These are phyloP conservation scores for Athrips mouffetella DNA, from an alignment of 2,888 invertebrate species.

Conservation along the genomic window DNA sequence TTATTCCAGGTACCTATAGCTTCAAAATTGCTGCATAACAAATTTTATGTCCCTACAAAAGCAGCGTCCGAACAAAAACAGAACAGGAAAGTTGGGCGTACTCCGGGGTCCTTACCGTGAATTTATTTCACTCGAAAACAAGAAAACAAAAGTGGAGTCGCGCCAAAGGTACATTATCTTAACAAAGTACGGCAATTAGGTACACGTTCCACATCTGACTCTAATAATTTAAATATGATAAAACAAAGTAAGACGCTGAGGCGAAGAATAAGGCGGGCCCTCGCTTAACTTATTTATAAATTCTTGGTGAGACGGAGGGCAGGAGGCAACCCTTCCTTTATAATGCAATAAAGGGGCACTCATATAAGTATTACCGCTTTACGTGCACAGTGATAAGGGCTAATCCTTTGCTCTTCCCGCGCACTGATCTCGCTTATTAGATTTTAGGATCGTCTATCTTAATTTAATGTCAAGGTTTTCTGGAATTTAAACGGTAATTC, in stretches of 20 bases:
- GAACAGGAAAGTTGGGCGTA: conserved; percentile 69
- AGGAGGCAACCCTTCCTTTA: conserved; percentile 61
- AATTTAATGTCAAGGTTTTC: conserved; percentile 22
- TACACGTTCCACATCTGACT: conserved; percentile 79
- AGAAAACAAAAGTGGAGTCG: conserved; percentile 77
- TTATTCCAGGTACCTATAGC: conserved; percentile 52
- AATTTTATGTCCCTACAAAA: conserved; percentile 61
- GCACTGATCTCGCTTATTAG: conserved; percentile 63
- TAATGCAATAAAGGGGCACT: conserved; percentile 77
- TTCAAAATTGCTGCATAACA: conserved; percentile 60
- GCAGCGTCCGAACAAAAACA: conserved; percentile 70
- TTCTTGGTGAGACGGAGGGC: conserved; percentile 52
- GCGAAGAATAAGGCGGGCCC: conserved; percentile 68
- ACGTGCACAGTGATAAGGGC: conserved; percentile 67
- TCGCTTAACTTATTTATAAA: conserved; percentile 76
- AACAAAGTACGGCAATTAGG: conserved; percentile 79
- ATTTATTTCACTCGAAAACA: conserved; percentile 73
- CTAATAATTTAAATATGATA: conserved; percentile 79
- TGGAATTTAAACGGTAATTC: conserved; percentile 14
- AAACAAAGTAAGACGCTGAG: conserved; percentile 71
- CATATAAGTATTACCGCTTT: conserved; percentile 75
- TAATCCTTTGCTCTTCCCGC: conserved; percentile 61
- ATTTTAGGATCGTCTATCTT: conserved; percentile 41
- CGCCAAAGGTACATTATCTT: conserved; percentile 78
- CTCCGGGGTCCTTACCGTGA: conserved; percentile 56